These are phyloP conservation scores for Amblyjoppa proteus DNA, from an alignment of 2,888 invertebrate species.

Conservation along the genomic window DNA sequence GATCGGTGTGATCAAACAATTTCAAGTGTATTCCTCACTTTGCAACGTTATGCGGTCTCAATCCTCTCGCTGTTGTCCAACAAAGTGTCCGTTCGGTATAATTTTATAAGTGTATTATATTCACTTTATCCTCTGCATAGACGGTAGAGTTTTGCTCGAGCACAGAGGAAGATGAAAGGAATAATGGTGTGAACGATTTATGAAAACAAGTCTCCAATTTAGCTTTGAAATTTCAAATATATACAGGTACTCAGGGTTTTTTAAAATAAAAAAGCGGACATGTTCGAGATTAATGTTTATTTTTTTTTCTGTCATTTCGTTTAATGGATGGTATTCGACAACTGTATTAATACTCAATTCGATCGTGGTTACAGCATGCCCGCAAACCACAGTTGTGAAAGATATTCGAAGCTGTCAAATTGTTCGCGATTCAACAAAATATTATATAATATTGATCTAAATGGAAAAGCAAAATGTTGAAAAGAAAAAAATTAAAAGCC, in stretches of 20 bases:
- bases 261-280: neutral
- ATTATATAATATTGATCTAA: no score
- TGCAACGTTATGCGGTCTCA: constrained; percentile 13
- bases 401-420: no score
- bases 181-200: constrained; percentile 47
- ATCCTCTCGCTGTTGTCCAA: constrained; percentile 18
- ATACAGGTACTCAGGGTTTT: neutral
- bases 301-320: no score
- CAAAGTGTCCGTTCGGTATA: constrained; percentile 49
- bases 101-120: constrained; percentile 47
- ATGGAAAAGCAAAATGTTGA: constrained; percentile 2
- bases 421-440: no score
- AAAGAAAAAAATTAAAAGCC: constrained; percentile 68
- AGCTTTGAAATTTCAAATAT: neutral
- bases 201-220: constrained; percentile 54
- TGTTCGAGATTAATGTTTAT: neutral
- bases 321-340: neutral
- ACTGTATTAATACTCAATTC: neutral
- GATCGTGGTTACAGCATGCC: neutral
- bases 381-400: no score
- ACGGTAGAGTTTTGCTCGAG: constrained; percentile 14
- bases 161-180: constrained; percentile 53
- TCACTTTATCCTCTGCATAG: constrained; percentile 43
- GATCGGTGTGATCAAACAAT: constrained; percentile 56
- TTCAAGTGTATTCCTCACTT: constrained; percentile 48